Evolutionary conservation across 2,797 vertebrate genomes (phyloP), one percentile per base, ranked within the genome.

Genomic region (Chloroceryle inda): DNA sequence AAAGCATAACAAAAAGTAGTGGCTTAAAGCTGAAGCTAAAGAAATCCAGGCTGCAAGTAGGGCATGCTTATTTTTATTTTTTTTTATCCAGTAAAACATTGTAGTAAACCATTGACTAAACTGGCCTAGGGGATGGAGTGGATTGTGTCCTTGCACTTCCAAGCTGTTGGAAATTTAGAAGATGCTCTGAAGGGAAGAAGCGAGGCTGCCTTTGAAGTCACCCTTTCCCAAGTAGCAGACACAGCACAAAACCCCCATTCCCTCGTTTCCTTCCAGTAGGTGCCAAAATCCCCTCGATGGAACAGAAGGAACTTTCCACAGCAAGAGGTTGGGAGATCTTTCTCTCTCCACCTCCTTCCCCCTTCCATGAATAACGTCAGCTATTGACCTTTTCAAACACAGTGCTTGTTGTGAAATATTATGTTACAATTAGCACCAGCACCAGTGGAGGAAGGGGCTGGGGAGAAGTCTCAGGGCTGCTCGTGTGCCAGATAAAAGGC

Each of bases 371-470:
- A 71, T 68, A 84, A 52, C 5, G 0, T 44, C 90, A 89, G 75
- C 67, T 49, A 73, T 9, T 89, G 94, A 95, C 85, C 95, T 97
- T 97, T 94, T 87, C 89, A 91, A 72, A 9, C 38, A 16, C 29
- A 0, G 64, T 15, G 38, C 82, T 55, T 29, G 71, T 52, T 53
- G 50, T 72, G 78, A 96, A 88, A 80, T 31, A 79, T 56, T 63
- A 20, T 42, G 3, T 23, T 87, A n/a, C 69, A 44, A 52, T 67
- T 58, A 69, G 52, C 69, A 49, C 73, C 72, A 78, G 49, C 2
- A 78, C 53, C 45, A 9, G 13, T 1, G 19, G 31, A 74, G 66
- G 67, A 82, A 53, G 13, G 52, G 86, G 56, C 53, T 67, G 55
- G 42, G 79, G 82, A 92, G 77, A 45, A 92, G 64, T 44, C 85